Evolutionary conservation across 1,140 invertebrate species (phyloP), one percentile per base, ranked within the genome.

Genomic region (Anoplolepis gracilipes): DNA sequence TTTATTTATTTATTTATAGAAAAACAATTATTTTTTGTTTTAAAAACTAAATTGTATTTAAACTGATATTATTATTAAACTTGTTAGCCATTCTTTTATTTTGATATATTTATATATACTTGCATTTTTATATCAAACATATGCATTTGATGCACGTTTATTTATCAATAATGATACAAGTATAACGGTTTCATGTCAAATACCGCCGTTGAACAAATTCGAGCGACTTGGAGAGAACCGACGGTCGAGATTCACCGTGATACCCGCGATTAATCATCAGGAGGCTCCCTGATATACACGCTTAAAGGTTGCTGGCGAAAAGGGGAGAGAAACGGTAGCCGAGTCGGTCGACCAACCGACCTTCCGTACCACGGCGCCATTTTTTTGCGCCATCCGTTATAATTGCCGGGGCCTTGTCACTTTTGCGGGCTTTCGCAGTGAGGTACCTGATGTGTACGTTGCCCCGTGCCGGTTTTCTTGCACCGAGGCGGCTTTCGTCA

Each of bases 351-450:
- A 62, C 57, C 30, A 70, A 75, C 79, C 25, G 64, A 49, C 77
- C 77, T 42, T 67, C 72, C 72, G 85, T 90, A 90, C 86, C 88
- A 73, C 86, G 89, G 88, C 87, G 89, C 88, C 88, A 88, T 87
- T 90, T 91, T 90, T 92, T 92, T 91, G 85, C 55, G 88, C 91
- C 88, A 91, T 90, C 90, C 90, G 90, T 93, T 93, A 92, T 91
- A 92, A 91, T 91, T 90, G 88, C 87, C 75, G 77, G 81, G 77
- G 87, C 81, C 84, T 91, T 87, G 86, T 92, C 86, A 90, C 85
- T 87, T 90, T 91, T 87, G 79, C 86, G 61, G 55, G 69, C 13
- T 30, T 62, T 42, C 46, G 65, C 85, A 87, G 84, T 81, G 76
- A 89, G 70, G 85, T 89, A 90, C 49, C 79, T 67, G 22, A 59